phyloP scores from a whole-genome alignment of 1,140 invertebrate species.

The Dreissena polymorpha region DNA sequence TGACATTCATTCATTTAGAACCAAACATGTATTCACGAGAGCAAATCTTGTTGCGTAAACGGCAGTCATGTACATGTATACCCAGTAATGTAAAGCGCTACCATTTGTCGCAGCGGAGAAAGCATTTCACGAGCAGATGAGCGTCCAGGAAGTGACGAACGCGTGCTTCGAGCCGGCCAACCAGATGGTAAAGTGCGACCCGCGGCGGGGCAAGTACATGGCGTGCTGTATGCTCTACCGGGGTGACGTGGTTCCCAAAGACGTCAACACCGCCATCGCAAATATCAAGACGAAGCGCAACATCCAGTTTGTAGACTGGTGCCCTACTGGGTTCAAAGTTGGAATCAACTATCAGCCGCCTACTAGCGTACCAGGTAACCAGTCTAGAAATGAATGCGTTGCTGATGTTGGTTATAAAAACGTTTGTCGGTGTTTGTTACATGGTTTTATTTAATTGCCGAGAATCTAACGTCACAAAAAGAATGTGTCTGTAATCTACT shows the following conservation, averaged over 20 bases:
- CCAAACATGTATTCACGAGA: too few species aligned
- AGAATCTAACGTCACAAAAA: background rate
- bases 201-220: slow-evolving; percentile 83
- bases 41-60: too few species aligned
- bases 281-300: slow-evolving; percentile 88
- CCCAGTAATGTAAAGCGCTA: background rate
- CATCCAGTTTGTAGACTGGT: slow-evolving; percentile 67
- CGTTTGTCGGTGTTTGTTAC: background rate
- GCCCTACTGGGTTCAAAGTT: slow-evolving; percentile 54
- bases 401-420: background rate
- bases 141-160: slow-evolving; percentile 86
- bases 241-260: slow-evolving; percentile 84
- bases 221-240: slow-evolving; percentile 75
- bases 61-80: too few species aligned
- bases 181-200: slow-evolving; percentile 96
- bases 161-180: slow-evolving; percentile 92
- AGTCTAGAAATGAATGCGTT: background rate
- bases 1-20: too few species aligned
- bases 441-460: background rate
- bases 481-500: too few species aligned
- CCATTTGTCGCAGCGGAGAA: slow-evolving; percentile 67
- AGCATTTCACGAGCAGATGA: slow-evolving; percentile 76
- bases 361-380: slow-evolving; percentile 86
- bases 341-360: slow-evolving; percentile 73
- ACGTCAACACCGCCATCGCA: slow-evolving; percentile 91